phyloP scores from a whole-genome alignment of 1,140 invertebrate species.

The Hyles euphorbiae region DNA sequence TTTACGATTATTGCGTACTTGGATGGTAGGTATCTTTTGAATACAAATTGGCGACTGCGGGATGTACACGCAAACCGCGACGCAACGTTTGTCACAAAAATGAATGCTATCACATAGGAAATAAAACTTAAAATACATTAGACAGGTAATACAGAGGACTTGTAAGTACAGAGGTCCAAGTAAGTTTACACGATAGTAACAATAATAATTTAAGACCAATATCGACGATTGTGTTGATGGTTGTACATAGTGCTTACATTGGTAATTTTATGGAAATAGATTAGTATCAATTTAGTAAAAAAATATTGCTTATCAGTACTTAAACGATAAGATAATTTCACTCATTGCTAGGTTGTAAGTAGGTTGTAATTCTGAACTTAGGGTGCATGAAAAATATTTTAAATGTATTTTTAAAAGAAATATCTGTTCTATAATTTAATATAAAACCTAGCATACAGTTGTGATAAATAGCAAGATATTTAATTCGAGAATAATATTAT shows the following conservation, averaged over 20 bases:
- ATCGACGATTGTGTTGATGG: conserved; percentile 25
- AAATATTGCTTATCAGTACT: neutral
- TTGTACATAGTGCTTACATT: conserved; percentile 20
- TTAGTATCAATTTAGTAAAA: neutral
- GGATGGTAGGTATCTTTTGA: conserved; percentile 56
- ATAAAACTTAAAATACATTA: conserved; percentile 12
- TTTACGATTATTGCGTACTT: conserved; percentile 63
- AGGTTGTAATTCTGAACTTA: no score
- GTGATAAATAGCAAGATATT: no score
- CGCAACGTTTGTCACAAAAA: conserved; percentile 16
- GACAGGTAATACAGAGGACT: conserved; percentile 1
- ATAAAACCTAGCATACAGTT: no score
- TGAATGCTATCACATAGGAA: conserved; percentile 2
- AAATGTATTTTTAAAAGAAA: no score
- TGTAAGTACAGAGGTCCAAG: conserved; percentile 23
- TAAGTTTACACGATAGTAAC: conserved; percentile 30
- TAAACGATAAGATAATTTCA: neutral
- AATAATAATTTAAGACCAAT: conserved; percentile 34
- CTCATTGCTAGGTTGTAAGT: no score
- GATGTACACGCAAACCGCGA: conserved; percentile 33
- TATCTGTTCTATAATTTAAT: no score
- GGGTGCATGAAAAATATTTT: no score
- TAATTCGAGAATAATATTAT: no score
- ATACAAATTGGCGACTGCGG: conserved; percentile 53
- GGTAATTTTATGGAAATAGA: conserved; percentile 21